Evolutionary conservation across 2,888 invertebrate species (phyloP).

Genomic region (Cyclophora punctaria): DNA sequence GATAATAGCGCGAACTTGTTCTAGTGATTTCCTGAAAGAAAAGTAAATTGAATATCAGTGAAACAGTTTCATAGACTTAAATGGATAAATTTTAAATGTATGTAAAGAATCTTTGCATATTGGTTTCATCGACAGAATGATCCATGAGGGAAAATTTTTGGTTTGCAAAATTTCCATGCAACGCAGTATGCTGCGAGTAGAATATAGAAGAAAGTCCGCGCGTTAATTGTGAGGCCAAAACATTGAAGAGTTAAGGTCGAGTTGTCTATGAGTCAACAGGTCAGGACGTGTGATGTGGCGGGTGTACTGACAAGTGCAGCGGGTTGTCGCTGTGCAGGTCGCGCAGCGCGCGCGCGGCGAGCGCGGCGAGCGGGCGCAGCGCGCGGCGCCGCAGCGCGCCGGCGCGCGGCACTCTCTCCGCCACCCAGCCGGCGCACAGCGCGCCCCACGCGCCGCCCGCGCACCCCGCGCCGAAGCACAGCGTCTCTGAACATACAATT

Average conservation of each 20-base stretch:
- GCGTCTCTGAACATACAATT: slow-evolving; percentile 33
- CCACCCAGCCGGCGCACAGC: slow-evolving; percentile 28
- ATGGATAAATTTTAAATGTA: too few species aligned
- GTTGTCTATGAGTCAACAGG: too few species aligned
- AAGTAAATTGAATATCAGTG: too few species aligned
- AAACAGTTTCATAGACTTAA: too few species aligned
- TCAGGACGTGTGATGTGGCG: too few species aligned
- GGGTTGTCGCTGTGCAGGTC: slow-evolving; percentile 53
- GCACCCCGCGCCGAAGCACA: slow-evolving; percentile 54
- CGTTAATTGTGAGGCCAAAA: too few species aligned
- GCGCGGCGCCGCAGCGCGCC: slow-evolving; percentile 48
- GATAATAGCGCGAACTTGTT: slow-evolving; percentile 53
- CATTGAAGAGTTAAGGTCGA: too few species aligned
- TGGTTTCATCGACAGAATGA: too few species aligned
- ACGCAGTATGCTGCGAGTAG: too few species aligned
- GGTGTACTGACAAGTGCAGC: slow-evolving; percentile 45
- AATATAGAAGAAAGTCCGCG: too few species aligned
- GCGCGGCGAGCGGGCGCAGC: slow-evolving; percentile 49
- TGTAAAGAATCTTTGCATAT: too few species aligned
- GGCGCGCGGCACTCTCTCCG: slow-evolving; percentile 43
- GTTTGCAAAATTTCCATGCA: too few species aligned
- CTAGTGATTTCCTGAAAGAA: slow-evolving; percentile 53
- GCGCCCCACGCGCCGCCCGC: slow-evolving; percentile 52
- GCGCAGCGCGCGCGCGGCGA: slow-evolving; percentile 53
- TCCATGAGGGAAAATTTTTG: not conserved